These are phyloP conservation scores for Brachionus sp. DNA, from an alignment of 1,140 invertebrate species.

Conservation along the genomic window DNA sequence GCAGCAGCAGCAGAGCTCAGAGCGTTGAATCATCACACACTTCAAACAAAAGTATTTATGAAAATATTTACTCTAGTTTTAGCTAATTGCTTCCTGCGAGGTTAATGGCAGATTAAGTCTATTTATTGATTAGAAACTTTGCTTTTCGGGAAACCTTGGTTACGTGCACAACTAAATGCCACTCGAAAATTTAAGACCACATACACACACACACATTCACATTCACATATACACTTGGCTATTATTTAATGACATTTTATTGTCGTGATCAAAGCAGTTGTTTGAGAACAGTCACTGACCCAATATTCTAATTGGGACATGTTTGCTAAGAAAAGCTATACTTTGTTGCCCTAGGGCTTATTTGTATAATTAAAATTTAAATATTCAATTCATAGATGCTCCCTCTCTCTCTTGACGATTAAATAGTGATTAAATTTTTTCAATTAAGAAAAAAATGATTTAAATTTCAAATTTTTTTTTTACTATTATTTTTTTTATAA, in stretches of 20 bases:
- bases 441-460: background rate
- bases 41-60: background rate
- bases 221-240: background rate
- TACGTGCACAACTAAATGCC: background rate
- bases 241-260: conserved; percentile 6
- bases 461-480: conserved; percentile 7
- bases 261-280: background rate
- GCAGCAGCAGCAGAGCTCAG: background rate
- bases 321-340: background rate
- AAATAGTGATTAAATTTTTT: conserved; percentile 12
- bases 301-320: conserved; percentile 8
- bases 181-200: background rate
- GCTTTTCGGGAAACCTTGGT: background rate
- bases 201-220: background rate
- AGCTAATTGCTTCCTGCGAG: background rate
- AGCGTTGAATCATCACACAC: conserved; percentile 28
- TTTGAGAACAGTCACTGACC: background rate
- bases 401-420: background rate
- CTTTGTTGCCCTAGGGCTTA: background rate
- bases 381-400: background rate
- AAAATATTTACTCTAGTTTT: background rate
- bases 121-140: background rate
- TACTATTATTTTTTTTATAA: no score
- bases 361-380: conserved; percentile 8
- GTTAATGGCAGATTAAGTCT: background rate